A percentile compares a stretch with the other conserved stretches of the same genome.
Conservation (phyloP, 2,888 invertebrate species). For the Ormyrus thymus region DNA sequence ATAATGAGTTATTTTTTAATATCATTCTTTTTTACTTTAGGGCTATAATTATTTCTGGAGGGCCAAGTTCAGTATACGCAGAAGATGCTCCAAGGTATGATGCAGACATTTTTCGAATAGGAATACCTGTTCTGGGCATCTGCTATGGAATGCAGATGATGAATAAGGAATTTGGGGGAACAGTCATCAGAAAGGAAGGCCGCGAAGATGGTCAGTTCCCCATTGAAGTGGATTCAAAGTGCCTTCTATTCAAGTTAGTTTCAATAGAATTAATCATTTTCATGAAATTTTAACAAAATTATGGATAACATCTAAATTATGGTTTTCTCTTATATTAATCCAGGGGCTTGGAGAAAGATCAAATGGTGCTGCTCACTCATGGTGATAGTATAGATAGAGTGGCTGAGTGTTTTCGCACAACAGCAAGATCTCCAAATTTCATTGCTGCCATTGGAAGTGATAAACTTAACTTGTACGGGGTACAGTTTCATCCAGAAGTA, state of each 20-base stretch:
- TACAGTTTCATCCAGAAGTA: conserved; percentile 99
- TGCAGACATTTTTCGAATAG: conserved; percentile 95
- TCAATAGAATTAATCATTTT: neutral
- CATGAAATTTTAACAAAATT: conserved; percentile 4
- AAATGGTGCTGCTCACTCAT: conserved; percentile 95
- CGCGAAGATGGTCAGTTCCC: conserved; percentile 96
- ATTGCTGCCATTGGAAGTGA: conserved; percentile 95
- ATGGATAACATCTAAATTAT: conserved; percentile 23
- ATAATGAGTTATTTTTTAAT: neutral
- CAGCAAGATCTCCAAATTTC: conserved; percentile 89
- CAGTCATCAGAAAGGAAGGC: conserved; percentile 88
- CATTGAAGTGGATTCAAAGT: conserved; percentile 91
- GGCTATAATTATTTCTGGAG: conserved; percentile 98
- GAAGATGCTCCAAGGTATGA: conserved; percentile 96
- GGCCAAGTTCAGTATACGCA: conserved; percentile 97
- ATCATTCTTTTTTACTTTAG: conserved; percentile 74
- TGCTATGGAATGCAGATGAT: conserved; percentile 99
- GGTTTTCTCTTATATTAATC: conserved; percentile 24
- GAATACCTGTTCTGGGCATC: conserved; percentile 96
- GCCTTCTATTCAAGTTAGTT: conserved; percentile 93
- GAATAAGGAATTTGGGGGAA: conserved; percentile 97
- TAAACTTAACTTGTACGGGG: conserved; percentile 91
- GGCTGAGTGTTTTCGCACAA: conserved; percentile 90
- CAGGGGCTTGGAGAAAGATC: conserved; percentile 91
- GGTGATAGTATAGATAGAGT: conserved; percentile 96